Conservation (phyloP, 1,140 invertebrate species). For the Laupala kohalensis region DNA sequence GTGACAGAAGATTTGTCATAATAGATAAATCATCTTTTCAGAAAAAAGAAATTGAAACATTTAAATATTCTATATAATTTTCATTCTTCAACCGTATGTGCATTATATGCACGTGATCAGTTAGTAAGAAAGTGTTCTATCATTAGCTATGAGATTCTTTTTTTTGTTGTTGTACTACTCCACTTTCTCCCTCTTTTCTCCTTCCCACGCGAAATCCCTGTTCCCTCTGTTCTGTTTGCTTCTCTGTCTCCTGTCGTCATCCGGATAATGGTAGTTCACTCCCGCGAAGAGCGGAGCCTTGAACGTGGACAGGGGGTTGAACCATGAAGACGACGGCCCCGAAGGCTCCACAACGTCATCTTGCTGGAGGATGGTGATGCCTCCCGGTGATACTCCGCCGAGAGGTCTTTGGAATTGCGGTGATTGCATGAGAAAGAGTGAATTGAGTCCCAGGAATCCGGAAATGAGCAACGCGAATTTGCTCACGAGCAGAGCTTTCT, state of each 20-base stretch:
- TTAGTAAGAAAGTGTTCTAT: too few relatives aligned
- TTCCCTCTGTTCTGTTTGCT: too few relatives aligned
- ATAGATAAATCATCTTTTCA: too few relatives aligned
- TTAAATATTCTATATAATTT: too few relatives aligned
- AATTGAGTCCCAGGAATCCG: constrained; percentile 41
- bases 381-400: neutral
- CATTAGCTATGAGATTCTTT: too few relatives aligned
- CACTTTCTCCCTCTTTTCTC: neutral
- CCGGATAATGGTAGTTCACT: neutral
- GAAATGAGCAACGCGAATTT: constrained; percentile 55
- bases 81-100: too few relatives aligned
- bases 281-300: too few relatives aligned
- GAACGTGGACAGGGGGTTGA: too few relatives aligned
- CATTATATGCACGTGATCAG: too few relatives aligned
- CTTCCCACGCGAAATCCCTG: constrained; percentile 2
- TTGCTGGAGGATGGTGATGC: neutral
- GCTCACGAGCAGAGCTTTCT: constrained; percentile 55
- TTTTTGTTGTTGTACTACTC: too few relatives aligned
- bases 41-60: too few relatives aligned
- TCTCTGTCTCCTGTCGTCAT: neutral
- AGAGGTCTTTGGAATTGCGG: neutral
- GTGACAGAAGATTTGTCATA: too few relatives aligned
- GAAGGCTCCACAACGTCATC: neutral
- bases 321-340: neutral
- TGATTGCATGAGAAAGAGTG: constrained; percentile 3